Evolutionary conservation across 2,888 invertebrate genomes (phyloP).

Genomic region (Prenolepis imparis): DNA sequence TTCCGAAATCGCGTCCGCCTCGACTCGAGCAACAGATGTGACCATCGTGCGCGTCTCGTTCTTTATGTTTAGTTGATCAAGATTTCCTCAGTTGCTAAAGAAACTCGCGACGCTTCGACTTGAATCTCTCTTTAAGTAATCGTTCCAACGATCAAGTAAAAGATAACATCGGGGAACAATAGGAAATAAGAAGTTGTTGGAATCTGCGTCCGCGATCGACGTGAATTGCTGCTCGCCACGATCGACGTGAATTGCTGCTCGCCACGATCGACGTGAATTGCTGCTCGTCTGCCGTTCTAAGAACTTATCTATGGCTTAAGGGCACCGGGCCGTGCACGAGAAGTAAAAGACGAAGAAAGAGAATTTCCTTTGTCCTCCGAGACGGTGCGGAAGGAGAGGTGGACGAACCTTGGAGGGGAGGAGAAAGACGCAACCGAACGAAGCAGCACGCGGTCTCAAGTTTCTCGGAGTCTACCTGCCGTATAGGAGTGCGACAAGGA

Average conservation of each 20-base stretch:
- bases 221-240: not conserved
- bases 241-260: slow-evolving; percentile 1
- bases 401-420: slow-evolving; percentile 29
- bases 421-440: slow-evolving; percentile 51
- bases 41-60: slow-evolving; percentile 61
- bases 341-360: slow-evolving; percentile 69
- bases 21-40: slow-evolving; percentile 74
- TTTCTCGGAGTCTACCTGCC: slow-evolving; percentile 69
- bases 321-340: slow-evolving; percentile 36
- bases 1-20: slow-evolving; percentile 26
- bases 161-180: not conserved
- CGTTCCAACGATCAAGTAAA: not conserved
- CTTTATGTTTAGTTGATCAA: slow-evolving; percentile 74
- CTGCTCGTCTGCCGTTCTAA: slow-evolving; percentile 12
- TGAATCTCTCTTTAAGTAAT: not conserved
- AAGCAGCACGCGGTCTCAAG: slow-evolving; percentile 71
- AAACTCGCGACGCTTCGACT: not conserved
- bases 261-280: not conserved
- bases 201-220: not conserved
- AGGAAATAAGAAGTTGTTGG: not conserved
- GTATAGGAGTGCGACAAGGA: slow-evolving; percentile 31
- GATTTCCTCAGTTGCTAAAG: slow-evolving; percentile 67
- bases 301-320: slow-evolving; percentile 59
- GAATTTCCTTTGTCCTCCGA: slow-evolving; percentile 84
- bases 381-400: slow-evolving; percentile 54